Base-by-base conservation (phyloP, 2,888 invertebrate genomes). In the Meiosimyza platycephala region DNA sequence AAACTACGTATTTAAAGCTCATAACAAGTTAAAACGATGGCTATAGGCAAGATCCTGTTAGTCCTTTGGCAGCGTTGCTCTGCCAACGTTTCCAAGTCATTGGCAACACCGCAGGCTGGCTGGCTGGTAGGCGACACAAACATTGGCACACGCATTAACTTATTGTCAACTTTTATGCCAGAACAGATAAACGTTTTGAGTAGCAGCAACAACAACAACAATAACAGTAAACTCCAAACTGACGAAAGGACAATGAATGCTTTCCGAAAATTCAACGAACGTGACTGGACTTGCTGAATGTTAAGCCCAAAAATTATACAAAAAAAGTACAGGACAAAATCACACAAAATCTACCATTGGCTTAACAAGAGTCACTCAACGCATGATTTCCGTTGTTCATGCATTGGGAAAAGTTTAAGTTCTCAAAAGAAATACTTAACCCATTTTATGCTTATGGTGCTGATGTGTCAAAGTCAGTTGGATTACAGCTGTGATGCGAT, bases 281-380 rank as follows among this genome's bases (percentile, higher is more conserved):
- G 67, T 67, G 67, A 67, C 67, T 57, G 67, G 67, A 67, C 67
- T 67, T 16, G 55, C 55, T 57, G 47, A 67, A 57, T 50, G 18
- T 16, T 16, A 48, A 63, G 18, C 15, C 48, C 28, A 11, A 16
- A 50, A 18, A n/a, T 64, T 11, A 40, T 9, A 12, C n/a, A 63
- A 47, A 47, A 63, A 22, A 6, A 12, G 4, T 15, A 47, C 15
- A 13, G 18, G 50, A 55, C 47, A 18, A 63, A 40, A 63, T 47
- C 33, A 63, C 33, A 57, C 66, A 28, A 67, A 67, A 67, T 67
- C 67, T 47, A 47, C 47, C 13, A 55, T 48, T n/a, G 57, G 48
- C 67, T 67, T 57, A 67, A 57, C 67, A 47, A 67, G 57, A 54
- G 57, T 67, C 67, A 57, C 67, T 67, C 57, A 57, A 57, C 57